phyloP scores from a whole-genome alignment of 2,797 vertebrate species.

The Sebastes variabilis region DNA sequence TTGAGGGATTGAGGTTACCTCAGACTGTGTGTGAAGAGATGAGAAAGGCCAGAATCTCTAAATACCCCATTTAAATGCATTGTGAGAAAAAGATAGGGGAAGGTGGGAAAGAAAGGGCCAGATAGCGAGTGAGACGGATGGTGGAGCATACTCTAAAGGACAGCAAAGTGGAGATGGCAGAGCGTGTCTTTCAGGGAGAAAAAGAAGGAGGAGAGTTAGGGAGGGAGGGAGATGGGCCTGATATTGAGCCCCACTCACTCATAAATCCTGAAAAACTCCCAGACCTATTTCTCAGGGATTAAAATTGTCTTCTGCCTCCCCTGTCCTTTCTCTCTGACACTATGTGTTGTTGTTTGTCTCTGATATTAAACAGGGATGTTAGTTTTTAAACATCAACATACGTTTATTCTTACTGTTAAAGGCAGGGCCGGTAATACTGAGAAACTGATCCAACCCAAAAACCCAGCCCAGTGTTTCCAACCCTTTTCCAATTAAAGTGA shows the following conservation, averaged over 20 bases:
- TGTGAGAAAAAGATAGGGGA: slow-evolving; percentile 68
- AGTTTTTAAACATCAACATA: not conserved
- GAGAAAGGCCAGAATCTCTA: slow-evolving; percentile 64
- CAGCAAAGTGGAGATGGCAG: slow-evolving; percentile 64
- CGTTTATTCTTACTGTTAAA: not conserved
- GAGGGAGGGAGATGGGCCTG: slow-evolving; percentile 40
- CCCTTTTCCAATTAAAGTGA: no score
- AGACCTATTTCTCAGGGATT: slow-evolving; percentile 38
- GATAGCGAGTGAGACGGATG: slow-evolving; percentile 71
- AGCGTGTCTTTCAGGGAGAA: slow-evolving; percentile 52
- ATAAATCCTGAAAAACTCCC: slow-evolving; percentile 59
- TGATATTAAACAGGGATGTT: not conserved
- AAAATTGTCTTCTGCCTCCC: not conserved
- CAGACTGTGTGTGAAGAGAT: slow-evolving; percentile 45
- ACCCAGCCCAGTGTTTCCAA: no score
- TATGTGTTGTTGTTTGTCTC: not conserved
- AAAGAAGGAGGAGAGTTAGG: slow-evolving; percentile 19
- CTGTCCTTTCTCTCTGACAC: not conserved
- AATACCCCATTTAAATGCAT: slow-evolving; percentile 82
- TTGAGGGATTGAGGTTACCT: slow-evolving; percentile 61
- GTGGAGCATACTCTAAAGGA: slow-evolving; percentile 66
- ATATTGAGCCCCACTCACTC: slow-evolving; percentile 61
- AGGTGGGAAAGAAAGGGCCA: slow-evolving; percentile 55
- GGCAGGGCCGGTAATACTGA: no score
- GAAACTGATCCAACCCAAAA: no score